A percentile compares a stretch with the other conserved stretches of the same genome.
Conservation (phyloP, 2,888 invertebrate genomes). For the Aporophyla lueneburgensis region DNA sequence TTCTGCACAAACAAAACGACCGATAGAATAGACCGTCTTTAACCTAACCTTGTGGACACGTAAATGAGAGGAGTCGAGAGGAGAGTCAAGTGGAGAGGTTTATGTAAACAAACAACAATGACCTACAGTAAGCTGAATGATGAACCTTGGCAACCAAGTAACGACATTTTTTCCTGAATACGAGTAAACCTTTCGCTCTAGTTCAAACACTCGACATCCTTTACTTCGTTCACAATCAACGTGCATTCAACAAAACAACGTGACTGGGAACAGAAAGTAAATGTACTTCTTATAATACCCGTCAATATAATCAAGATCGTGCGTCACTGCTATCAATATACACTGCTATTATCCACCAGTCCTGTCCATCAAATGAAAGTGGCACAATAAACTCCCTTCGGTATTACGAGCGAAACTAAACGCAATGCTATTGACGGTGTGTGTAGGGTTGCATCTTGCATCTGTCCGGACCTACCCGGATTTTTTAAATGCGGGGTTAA, state of each 20-base stretch:
- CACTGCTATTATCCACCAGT: conserved; percentile 35
- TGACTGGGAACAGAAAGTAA: conserved; percentile 3
- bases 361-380: conserved; percentile 53
- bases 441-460: conserved; percentile 6
- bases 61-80: too few relatives aligned
- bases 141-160: background rate
- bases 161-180: background rate
- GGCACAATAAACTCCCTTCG: conserved; percentile 51
- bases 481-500: too few relatives aligned
- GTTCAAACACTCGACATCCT: background rate
- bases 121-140: too few relatives aligned
- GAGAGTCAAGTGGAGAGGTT: background rate
- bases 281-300: conserved; percentile 29
- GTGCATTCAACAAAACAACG: background rate
- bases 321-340: conserved; percentile 34
- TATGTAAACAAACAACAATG: background rate
- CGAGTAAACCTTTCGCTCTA: background rate
- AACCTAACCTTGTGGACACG: too few relatives aligned
- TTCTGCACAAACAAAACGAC: too few relatives aligned
- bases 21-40: too few relatives aligned
- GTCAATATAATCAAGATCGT: conserved; percentile 50
- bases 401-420: conserved; percentile 47
- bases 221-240: background rate
- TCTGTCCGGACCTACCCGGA: background rate
- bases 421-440: conserved; percentile 41